Evolutionary conservation across 2,888 invertebrate species (phyloP).

Genomic region (Odontothrips loti): DNA sequence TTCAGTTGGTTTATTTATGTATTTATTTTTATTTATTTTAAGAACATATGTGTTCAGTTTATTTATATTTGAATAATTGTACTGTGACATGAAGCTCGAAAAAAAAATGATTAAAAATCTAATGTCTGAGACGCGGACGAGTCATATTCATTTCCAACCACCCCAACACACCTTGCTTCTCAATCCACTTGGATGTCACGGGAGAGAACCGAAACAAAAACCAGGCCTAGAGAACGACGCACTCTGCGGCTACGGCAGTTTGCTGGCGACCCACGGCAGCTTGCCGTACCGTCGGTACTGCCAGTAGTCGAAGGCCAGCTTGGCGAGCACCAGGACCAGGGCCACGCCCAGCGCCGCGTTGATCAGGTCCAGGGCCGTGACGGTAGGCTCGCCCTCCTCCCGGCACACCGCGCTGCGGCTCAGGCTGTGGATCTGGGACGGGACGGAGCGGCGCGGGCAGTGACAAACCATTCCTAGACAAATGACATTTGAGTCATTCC

Average conservation of each 20-base stretch:
- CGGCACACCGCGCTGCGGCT: slow-evolving; percentile 66
- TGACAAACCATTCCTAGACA: too few relatives aligned
- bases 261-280: slow-evolving; percentile 77
- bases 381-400: slow-evolving; percentile 51
- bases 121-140: too few relatives aligned
- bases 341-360: slow-evolving; percentile 64
- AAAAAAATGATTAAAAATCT: too few relatives aligned
- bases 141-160: not conserved
- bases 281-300: slow-evolving; percentile 72
- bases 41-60: not conserved
- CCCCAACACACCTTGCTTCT: not conserved
- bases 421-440: slow-evolving; percentile 62
- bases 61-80: not conserved
- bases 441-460: slow-evolving; percentile 36
- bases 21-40: not conserved
- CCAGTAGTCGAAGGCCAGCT: slow-evolving; percentile 77
- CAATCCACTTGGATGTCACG: not conserved
- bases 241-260: slow-evolving; percentile 57
- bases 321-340: slow-evolving; percentile 66
- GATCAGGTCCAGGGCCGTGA: slow-evolving; percentile 67
- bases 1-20: not conserved
- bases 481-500: too few relatives aligned
- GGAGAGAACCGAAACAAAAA: not conserved
- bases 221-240: not conserved
- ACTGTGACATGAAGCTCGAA: not conserved